Evolutionary conservation across 2,113 vertebrate genomes (phyloP).

Genomic region (Prolemur simus): DNA sequence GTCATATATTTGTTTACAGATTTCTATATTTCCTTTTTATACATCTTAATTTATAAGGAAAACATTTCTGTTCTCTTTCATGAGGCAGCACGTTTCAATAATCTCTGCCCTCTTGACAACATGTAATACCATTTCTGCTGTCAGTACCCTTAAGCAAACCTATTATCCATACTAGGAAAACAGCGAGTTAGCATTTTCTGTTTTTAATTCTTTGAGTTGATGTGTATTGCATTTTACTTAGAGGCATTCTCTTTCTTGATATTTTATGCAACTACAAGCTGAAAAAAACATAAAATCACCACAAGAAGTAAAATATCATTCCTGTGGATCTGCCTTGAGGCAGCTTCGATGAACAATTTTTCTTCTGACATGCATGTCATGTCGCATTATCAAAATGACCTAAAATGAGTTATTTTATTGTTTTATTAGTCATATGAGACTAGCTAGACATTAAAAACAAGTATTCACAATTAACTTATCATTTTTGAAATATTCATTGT

Average conservation of each 20-base stretch:
- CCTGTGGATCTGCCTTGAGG: constrained; percentile 56
- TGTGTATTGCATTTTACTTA: constrained; percentile 78
- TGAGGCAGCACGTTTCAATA: constrained; percentile 57
- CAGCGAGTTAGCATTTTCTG: constrained; percentile 68
- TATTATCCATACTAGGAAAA: constrained; percentile 78
- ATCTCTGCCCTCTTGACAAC: constrained; percentile 65
- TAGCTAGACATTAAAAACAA: neutral
- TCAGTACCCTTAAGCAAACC: constrained; percentile 74
- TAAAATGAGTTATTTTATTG: neutral
- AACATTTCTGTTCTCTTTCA: constrained; percentile 52
- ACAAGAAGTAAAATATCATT: constrained; percentile 61
- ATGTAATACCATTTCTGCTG: constrained; percentile 67
- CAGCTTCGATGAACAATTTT: constrained; percentile 1
- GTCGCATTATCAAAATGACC: constrained; percentile 37
- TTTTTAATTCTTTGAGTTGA: constrained; percentile 81
- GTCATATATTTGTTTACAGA: neutral
- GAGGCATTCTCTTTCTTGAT: constrained; percentile 73
- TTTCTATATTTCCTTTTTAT: constrained; percentile 20
- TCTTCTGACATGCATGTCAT: constrained; percentile 38
- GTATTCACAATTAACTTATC: constrained; percentile 29
- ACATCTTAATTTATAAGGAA: constrained; percentile 20
- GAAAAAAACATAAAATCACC: constrained; percentile 28
- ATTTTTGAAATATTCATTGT: constrained; percentile 36
- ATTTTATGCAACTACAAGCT: constrained; percentile 75
- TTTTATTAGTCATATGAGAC: constrained; percentile 34